Evolutionary conservation across 2,113 vertebrate species (phyloP).

Genomic region (Heterotis niloticus): DNA sequence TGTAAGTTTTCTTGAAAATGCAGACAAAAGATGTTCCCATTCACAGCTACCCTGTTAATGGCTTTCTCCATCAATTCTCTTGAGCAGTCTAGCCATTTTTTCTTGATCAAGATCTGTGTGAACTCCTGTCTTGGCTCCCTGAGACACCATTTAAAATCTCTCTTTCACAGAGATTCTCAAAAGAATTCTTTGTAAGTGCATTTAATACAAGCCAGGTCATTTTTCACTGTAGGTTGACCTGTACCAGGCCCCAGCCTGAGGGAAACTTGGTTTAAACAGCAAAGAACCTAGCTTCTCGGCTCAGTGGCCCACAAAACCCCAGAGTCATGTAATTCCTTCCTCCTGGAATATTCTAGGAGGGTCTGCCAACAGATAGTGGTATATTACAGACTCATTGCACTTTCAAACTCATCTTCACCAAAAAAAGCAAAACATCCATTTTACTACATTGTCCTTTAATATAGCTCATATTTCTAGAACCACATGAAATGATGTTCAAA

Average conservation of each 20-base stretch:
- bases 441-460: background rate
- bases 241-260: background rate
- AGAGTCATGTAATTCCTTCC: background rate
- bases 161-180: background rate
- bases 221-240: constrained; percentile 7
- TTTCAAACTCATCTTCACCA: background rate
- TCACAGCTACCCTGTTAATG: background rate
- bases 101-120: background rate
- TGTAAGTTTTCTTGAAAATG: too few species aligned
- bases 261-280: background rate
- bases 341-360: background rate
- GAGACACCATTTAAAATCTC: background rate
- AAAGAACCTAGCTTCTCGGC: background rate
- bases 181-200: background rate
- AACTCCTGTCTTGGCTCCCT: background rate
- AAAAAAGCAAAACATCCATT: background rate
- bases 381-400: background rate
- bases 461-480: background rate
- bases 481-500: too few species aligned
- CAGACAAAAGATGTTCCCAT: background rate
- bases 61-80: background rate
- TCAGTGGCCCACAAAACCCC: background rate
- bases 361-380: background rate
- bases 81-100: background rate
- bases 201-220: constrained; percentile 14